These are phyloP conservation scores for Oenanthe melanoleuca DNA, from an alignment of 2,113 vertebrate species.

Conservation along the genomic window DNA sequence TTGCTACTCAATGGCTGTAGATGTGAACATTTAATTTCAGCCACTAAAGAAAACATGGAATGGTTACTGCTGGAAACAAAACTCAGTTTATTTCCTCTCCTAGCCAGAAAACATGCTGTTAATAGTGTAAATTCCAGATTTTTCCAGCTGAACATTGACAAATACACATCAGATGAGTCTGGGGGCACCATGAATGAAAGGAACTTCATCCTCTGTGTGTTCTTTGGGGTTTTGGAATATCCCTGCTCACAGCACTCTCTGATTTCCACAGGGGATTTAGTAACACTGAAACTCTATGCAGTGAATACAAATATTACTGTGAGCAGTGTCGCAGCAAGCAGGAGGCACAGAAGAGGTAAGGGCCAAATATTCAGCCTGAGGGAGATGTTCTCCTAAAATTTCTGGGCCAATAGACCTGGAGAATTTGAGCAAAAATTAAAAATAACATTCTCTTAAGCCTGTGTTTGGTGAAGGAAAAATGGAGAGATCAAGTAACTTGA, in stretches of 20 bases:
- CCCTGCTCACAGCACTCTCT: background rate
- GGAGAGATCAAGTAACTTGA: background rate
- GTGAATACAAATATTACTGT: conserved; percentile 94
- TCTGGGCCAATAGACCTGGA: background rate
- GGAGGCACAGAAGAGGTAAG: conserved; percentile 92
- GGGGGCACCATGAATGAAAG: background rate
- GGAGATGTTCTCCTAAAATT: background rate
- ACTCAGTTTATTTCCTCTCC: background rate
- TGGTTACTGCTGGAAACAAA: background rate
- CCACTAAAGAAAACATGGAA: background rate
- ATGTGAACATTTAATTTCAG: background rate
- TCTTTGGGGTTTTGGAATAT: background rate
- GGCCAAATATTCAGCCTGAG: background rate
- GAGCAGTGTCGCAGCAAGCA: conserved; percentile 95
- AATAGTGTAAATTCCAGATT: background rate
- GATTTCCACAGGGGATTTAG: conserved; percentile 85
- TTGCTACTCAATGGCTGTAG: background rate
- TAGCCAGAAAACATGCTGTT: background rate
- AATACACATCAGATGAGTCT: background rate
- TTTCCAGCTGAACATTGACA: background rate
- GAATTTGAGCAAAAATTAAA: background rate
- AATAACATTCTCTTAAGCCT: rapidly evolving
- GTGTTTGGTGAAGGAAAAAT: background rate
- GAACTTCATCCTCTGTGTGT: background rate
- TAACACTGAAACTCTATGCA: conserved; percentile 92